Conservation (phyloP, 2,113 vertebrate species). For the Percina caprodes region DNA sequence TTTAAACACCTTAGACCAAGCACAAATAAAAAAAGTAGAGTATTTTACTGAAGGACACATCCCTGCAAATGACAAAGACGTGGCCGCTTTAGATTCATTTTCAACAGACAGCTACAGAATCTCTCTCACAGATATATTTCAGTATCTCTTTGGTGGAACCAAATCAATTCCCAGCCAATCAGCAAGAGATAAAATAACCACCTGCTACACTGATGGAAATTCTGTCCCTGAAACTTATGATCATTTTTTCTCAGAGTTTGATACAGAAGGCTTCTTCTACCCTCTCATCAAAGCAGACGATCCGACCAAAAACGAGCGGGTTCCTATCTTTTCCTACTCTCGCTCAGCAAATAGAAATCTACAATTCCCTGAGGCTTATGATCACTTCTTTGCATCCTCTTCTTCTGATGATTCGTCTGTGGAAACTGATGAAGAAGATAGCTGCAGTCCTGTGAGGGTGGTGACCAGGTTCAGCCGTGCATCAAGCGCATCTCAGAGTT, state of each 20-base stretch:
- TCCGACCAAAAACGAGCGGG: slow-evolving; percentile 37
- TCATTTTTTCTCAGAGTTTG: slow-evolving; percentile 89
- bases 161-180: slow-evolving; percentile 39
- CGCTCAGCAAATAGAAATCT: slow-evolving; percentile 63
- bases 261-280: slow-evolving; percentile 74
- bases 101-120: slow-evolving; percentile 55
- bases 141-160: slow-evolving; percentile 76
- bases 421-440: slow-evolving; percentile 75
- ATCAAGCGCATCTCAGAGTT: neutral
- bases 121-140: slow-evolving; percentile 76
- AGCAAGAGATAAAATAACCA: slow-evolving; percentile 32
- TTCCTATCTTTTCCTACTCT: slow-evolving; percentile 76
- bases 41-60: slow-evolving; percentile 17
- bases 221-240: slow-evolving; percentile 91
- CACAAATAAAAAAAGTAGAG: slow-evolving; percentile 35
- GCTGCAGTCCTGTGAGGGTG: slow-evolving; percentile 61
- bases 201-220: slow-evolving; percentile 51
- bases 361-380: slow-evolving; percentile 89
- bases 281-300: slow-evolving; percentile 52
- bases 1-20: slow-evolving; percentile 48
- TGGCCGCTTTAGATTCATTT: slow-evolving; percentile 42
- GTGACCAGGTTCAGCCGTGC: slow-evolving; percentile 61
- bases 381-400: slow-evolving; percentile 88
- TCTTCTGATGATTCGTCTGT: slow-evolving; percentile 73
- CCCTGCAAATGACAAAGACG: neutral